phyloP scores from a whole-genome alignment of 2,113 vertebrate genomes.

The Gambusia holbrooki region DNA sequence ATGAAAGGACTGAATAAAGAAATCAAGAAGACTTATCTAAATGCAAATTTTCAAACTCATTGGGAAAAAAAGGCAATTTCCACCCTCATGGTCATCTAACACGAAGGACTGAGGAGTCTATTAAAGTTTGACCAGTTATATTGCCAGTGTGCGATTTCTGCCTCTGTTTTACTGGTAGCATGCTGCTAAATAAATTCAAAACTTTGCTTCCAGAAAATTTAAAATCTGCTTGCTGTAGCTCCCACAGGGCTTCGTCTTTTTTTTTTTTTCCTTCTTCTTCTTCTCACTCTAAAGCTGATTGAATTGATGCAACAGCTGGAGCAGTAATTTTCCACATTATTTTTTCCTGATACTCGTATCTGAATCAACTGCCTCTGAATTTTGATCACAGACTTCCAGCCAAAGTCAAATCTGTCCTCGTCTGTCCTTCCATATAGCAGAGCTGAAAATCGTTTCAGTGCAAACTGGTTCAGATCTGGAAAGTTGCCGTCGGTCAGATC shows the following conservation, averaged over 20 bases:
- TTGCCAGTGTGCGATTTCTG: not conserved
- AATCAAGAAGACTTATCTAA: slow-evolving; percentile 51
- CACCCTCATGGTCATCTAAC: not conserved
- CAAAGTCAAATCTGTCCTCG: slow-evolving; percentile 24
- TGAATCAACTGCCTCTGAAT: slow-evolving; percentile 22
- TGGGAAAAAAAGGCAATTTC: slow-evolving; percentile 8
- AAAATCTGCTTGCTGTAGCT: not conserved
- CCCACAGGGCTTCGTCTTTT: not conserved
- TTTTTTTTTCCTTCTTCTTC: too few species aligned
- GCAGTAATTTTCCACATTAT: slow-evolving; percentile 13
- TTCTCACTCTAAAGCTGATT: slow-evolving; percentile 11
- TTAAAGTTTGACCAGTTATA: slow-evolving; percentile 18
- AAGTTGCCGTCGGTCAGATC: slow-evolving; percentile 42
- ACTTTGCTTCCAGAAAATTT: not conserved
- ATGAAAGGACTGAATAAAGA: slow-evolving; percentile 25
- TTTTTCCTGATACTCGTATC: slow-evolving; percentile 10
- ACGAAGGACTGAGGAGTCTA: not conserved
- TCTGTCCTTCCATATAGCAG: slow-evolving; percentile 11
- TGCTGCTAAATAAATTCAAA: slow-evolving; percentile 4
- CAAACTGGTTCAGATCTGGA: slow-evolving; percentile 45
- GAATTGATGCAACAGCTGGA: slow-evolving; percentile 30
- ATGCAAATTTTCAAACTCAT: slow-evolving; percentile 49
- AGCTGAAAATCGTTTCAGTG: slow-evolving; percentile 33
- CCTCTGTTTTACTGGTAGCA: slow-evolving; percentile 2
- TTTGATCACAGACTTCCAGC: slow-evolving; percentile 17